These are phyloP conservation scores for Drosophila punjabiensis DNA, from an alignment of 1,140 invertebrate genomes.

Conservation along the genomic window DNA sequence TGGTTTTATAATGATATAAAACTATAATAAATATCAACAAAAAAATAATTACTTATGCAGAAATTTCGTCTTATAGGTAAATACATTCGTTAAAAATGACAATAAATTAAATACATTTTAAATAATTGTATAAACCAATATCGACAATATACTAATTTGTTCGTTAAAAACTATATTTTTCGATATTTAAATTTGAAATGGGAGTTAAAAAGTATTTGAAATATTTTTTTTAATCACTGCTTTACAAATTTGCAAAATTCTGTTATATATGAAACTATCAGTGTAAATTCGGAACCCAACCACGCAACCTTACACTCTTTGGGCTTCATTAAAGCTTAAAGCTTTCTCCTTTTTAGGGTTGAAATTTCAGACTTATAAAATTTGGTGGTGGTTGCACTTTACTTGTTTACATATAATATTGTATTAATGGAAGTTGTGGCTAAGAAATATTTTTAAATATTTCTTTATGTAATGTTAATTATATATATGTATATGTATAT, in stretches of 20 bases:
- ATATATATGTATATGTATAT: not conserved
- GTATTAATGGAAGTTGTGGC: not conserved
- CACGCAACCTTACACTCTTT: not conserved
- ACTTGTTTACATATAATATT: constrained; percentile 13
- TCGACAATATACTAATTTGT: no score
- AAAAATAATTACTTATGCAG: no score
- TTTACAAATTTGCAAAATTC: not conserved
- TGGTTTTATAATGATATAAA: no score
- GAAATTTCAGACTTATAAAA: not conserved
- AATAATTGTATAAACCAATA: no score
- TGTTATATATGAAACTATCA: constrained; percentile 1
- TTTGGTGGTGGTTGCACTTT: constrained; percentile 15
- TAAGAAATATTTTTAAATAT: not conserved
- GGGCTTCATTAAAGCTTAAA: constrained; percentile 17
- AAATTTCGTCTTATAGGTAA: no score
- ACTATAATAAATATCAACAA: no score
- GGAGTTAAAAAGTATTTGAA: no score
- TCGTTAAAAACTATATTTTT: no score
- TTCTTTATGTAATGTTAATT: not conserved
- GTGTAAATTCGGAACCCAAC: not conserved
- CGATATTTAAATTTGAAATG: no score
- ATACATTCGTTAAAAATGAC: no score
- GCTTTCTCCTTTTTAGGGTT: constrained; percentile 3
- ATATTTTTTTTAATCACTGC: no score
- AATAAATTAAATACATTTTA: no score